Conservation (phyloP, 2,113 vertebrate genomes). For the Rhinolophus sinicus region DNA sequence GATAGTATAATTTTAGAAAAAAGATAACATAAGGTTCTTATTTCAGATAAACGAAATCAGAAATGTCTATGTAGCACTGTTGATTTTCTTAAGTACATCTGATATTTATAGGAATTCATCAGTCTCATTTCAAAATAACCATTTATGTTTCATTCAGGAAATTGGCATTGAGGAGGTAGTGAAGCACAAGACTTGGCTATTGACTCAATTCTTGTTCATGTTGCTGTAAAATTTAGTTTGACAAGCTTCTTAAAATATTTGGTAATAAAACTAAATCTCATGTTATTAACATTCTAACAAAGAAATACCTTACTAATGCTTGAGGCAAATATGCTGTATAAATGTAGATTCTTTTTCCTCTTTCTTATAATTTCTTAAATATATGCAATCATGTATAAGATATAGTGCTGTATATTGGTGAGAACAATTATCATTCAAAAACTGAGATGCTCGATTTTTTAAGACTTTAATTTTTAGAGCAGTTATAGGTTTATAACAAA, state of each 20-base stretch:
- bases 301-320: neutral
- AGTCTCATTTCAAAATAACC: conserved; percentile 6
- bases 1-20: neutral
- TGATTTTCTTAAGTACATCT: conserved; percentile 14
- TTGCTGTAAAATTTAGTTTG: neutral
- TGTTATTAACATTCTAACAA: neutral
- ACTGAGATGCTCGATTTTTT: neutral
- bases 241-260: conserved; percentile 35
- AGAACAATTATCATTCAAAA: conserved; percentile 8
- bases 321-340: neutral
- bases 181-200: neutral
- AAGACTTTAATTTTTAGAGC: neutral
- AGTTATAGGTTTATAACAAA: neutral
- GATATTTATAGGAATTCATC: conserved; percentile 13
- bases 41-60: neutral
- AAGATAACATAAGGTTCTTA: neutral
- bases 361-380: neutral
- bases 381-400: neutral
- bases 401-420: neutral
- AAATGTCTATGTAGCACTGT: neutral
- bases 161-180: neutral
- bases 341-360: neutral
- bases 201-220: neutral
- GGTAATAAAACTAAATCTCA: neutral
- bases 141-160: neutral